Conservation (phyloP, 1,140 invertebrate species). For the Aphelinus certus region DNA sequence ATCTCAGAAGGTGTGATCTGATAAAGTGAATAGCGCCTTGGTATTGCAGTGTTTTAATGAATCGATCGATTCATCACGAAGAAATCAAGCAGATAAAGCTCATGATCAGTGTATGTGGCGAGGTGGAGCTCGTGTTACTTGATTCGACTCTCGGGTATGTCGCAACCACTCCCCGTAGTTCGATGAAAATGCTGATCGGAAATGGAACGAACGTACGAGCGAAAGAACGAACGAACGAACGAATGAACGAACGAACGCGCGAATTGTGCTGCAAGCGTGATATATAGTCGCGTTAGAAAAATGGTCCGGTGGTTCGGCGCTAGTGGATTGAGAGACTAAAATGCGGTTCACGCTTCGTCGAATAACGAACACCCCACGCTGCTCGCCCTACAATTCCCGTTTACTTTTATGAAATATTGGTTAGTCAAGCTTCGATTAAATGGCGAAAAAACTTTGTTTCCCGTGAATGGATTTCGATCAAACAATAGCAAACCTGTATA, state of each 20-base stretch:
- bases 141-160: conserved; percentile 37
- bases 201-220: conserved; percentile 19
- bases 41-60: too few species aligned
- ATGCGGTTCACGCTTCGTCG: conserved; percentile 49
- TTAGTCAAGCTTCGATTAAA: conserved; percentile 17
- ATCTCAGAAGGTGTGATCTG: too few species aligned
- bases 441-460: conserved; percentile 5
- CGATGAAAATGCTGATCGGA: conserved; percentile 41
- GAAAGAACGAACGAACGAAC: too few species aligned
- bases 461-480: background rate
- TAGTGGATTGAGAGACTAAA: conserved; percentile 41
- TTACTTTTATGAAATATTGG: conserved; percentile 28
- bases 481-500: too few species aligned
- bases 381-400: background rate
- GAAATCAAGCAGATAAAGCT: conserved; percentile 7
- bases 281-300: conserved; percentile 48
- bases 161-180: conserved; percentile 33
- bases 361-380: conserved; percentile 38
- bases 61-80: conserved; percentile 5
- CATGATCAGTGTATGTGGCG: conserved; percentile 1
- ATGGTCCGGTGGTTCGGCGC: conserved; percentile 37
- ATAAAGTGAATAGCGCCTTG: too few species aligned
- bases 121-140: conserved; percentile 20
- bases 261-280: conserved; percentile 32
- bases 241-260: conserved; percentile 16